Evolutionary conservation across 2,888 invertebrate species (phyloP).

Genomic region (Patella depressa): DNA sequence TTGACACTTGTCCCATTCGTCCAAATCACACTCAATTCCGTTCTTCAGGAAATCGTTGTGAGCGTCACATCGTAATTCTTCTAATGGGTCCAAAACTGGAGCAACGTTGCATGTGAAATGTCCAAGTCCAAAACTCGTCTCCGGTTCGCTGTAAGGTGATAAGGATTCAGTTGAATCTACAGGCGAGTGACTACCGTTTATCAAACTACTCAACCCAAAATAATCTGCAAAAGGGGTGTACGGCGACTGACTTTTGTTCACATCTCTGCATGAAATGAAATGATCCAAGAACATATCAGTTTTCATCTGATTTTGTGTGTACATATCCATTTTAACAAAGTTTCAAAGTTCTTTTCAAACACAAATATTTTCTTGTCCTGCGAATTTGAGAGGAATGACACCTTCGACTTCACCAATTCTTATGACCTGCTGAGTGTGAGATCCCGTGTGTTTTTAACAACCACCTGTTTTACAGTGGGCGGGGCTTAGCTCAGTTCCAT

Average conservation of each 20-base stretch:
- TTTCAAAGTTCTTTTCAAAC: not conserved
- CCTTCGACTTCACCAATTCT: not conserved
- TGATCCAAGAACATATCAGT: not conserved
- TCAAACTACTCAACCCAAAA: constrained; percentile 25
- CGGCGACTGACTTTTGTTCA: not conserved
- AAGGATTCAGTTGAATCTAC: not conserved
- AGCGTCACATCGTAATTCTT: constrained; percentile 11
- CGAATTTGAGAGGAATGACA: constrained; percentile 12
- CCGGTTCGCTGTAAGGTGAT: not conserved
- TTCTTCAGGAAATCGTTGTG: constrained; percentile 40
- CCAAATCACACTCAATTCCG: constrained; percentile 45
- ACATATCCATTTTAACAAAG: not conserved
- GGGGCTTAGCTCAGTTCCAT: not conserved
- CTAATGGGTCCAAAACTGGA: not conserved
- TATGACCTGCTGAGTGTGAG: constrained; percentile 4
- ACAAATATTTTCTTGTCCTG: not conserved
- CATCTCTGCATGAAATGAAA: not conserved
- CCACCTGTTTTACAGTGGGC: not conserved
- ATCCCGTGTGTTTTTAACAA: not conserved
- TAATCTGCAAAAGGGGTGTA: constrained; percentile 36
- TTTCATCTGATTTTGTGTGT: not conserved
- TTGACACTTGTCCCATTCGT: constrained; percentile 48
- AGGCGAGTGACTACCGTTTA: not conserved
- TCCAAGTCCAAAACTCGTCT: not conserved
- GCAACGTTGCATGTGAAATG: not conserved